Conservation (phyloP, 2,888 invertebrate genomes). For the Heliconius cydno region DNA sequence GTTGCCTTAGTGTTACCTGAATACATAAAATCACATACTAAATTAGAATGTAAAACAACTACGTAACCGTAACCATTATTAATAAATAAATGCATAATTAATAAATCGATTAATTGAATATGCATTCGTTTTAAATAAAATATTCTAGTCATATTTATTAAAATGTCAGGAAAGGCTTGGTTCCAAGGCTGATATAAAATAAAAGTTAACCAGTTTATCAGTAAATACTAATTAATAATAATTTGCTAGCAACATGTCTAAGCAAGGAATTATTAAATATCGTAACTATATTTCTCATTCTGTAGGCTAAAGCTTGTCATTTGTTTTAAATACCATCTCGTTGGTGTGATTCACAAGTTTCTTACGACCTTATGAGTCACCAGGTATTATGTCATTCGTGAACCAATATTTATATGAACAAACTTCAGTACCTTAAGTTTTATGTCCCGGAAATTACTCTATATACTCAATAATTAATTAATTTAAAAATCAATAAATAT, state of each 20-base stretch:
- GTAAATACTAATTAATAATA: background rate
- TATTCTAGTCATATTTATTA: constrained; percentile 19
- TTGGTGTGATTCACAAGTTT: constrained; percentile 13
- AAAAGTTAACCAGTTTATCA: constrained; percentile 15
- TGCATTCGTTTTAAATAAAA: constrained; percentile 21
- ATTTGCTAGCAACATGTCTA: background rate
- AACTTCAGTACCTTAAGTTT: background rate
- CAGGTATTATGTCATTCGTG: constrained; percentile 8
- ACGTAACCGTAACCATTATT: background rate
- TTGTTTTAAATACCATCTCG: constrained; percentile 19
- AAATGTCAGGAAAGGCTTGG: constrained; percentile 31
- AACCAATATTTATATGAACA: background rate
- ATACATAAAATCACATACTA: background rate
- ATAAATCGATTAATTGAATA: constrained; percentile 28
- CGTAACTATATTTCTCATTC: background rate
- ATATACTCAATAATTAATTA: background rate
- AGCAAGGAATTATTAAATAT: background rate
- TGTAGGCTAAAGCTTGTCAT: constrained; percentile 12
- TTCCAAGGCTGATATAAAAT: constrained; percentile 26
- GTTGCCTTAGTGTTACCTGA: background rate
- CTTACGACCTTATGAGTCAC: constrained; percentile 24
- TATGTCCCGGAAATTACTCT: constrained; percentile 9
- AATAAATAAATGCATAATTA: constrained; percentile 24
- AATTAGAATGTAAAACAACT: background rate
- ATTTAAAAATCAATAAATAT: background rate